Base-by-base conservation (phyloP, 1,140 invertebrate genomes). In the Bombus confusus region DNA sequence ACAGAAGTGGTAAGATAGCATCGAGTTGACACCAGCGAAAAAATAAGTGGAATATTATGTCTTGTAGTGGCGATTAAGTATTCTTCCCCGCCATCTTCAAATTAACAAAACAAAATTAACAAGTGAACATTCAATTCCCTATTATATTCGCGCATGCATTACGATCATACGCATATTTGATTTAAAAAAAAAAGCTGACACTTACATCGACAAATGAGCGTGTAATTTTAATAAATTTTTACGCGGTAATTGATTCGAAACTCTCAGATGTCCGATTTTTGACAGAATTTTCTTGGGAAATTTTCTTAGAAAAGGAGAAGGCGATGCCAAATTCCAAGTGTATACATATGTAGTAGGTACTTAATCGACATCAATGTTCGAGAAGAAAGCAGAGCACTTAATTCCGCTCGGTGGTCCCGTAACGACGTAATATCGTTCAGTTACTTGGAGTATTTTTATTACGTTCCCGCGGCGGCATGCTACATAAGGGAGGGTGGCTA, bases 401-500 rank as follows among this genome's bases (percentile, higher is more conserved):
- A 90, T 87, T 90, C 81, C 83, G 64, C 66, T 75, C 52, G 86
- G 82, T 86, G 76, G 80, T 85, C 88, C 86, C 86, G 90, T 91
- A 92, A 83, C 87, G 89, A 88, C 91, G 92, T 93, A 93, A 94
- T 94, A 94, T 94, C 91, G 91, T 91, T 90, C 88, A 87, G 91
- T 91, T 93, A 94, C 91, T 93, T 88, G 92, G 91, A 94, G 92
- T 94, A 94, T 93, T 90, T 90, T 90, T 90, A 94, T 94, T 94
- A 94, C 78, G 43, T 80, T 31, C 59, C 47, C 74, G 74, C 57
- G 37, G 43, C 71, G 41, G 81, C 66, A 75, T 69, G 52, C 74
- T 34, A 79, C 68, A 73, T 22, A 43, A 66, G 62, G 47, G 64
- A 59, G 79, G 75, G 41, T 57, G 81, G 74, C 43, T 64, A 52